Base-by-base conservation (phyloP, 2,888 invertebrate genomes). In the Chalcis sispes region DNA sequence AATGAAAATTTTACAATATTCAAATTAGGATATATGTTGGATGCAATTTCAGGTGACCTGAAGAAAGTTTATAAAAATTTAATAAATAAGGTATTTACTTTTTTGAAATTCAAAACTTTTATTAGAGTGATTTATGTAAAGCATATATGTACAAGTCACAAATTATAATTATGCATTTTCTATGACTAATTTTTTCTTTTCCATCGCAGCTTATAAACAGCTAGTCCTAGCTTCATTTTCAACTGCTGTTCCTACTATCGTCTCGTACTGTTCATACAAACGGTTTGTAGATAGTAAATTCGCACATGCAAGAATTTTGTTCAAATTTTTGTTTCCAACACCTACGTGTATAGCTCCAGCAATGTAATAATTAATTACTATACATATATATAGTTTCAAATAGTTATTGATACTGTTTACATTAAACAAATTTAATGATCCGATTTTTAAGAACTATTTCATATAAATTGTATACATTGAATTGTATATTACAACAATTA, bases 121-220 rank as follows among this genome's bases (percentile, higher is more conserved):
- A 15, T 20, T 23, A 18, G 13, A 8, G 2, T 52, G 13, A 8
- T 8, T 5, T 52, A 20, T 3, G 20, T 18, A 52, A 23, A 52
- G 23, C 50, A 4, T 20, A 18, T 52, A 7, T 23, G 20, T 52
- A 7, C 4, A 52, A 4, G 4, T 23, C 13, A 20, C 20, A 7
- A 52, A 67, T 27, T 67, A 40, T 10, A 46, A 61, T 4, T 73
- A 50, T 61, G 67, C 61, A 40, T 67, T 58, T 25, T 73, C 52
- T 25, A 73, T 50, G 4, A 67, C 61, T 61, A 70, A 48, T 10
- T 40, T 15, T 7, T 59, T 58, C 61, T 73, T 52, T 61, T 73
- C 73, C n/a, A 20, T 4, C 5, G 73, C 65, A n/a, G 73, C 73
- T 67, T 27, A 15, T 61, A 59, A 59, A 18, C 73, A 73, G 23